Evolutionary conservation across 2,888 invertebrate species (phyloP), one percentile per base, ranked within the genome.

Genomic region (Netelia fuscicornis): DNA sequence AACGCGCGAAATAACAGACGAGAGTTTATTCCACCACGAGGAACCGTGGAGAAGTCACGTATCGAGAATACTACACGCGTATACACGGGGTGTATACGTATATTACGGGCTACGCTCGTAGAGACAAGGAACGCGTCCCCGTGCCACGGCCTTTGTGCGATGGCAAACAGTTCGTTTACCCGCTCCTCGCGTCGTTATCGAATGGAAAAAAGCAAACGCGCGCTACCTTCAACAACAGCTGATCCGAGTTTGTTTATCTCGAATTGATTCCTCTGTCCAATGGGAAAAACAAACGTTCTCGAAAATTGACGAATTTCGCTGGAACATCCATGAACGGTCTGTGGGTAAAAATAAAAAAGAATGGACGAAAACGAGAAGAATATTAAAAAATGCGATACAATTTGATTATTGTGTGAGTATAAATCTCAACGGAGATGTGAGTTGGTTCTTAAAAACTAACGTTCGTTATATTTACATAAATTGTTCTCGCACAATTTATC

Each of bases 181-280:
- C 68, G 48, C 56, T 52, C 58, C 56, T 56, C 56, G 65, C 42
- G 58, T 81, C 48, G 62, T 30, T 30, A 65, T 68, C 76, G 60
- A 23, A 30, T 30, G 30, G 25, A 65, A 23, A 68, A 56, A 25
- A 68, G 17, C 44, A 58, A 77, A 60, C 17, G 71, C 68, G 71
- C 52, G 42, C 30, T 48, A 11, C 25, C 67, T 72, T 42, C 60
- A 78, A 85, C 37, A 88, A 89, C 90, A 90, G 90, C 88, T 90
- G 90, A 90, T 89, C 85, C 86, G 37, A 83, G 80, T 86, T 67
- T 79, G 30, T 20, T 23, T 30, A 81, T 81, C 54, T 30, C 5
- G 30, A 30, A 3, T 30, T 5, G 30, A 30, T 0, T 30, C 30
- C 5, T 5, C 5, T 3, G 30, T 5, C 3, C 5, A 5, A 30